These are phyloP conservation scores for Scalopus aquaticus DNA, from an alignment of 2,113 vertebrate genomes.

Conservation along the genomic window DNA sequence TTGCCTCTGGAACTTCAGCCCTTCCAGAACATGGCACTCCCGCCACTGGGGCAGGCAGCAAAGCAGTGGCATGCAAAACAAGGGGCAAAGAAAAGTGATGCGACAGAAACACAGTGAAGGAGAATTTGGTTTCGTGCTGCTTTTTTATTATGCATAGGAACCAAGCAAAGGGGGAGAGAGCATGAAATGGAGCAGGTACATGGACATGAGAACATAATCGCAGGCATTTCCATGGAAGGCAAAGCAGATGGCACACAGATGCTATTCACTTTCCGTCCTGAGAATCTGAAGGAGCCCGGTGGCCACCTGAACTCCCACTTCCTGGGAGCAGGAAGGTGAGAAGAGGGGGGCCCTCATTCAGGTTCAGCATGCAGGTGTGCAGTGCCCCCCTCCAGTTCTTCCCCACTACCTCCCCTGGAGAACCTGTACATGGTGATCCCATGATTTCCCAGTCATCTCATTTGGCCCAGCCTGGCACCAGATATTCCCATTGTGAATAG, in stretches of 20 bases:
- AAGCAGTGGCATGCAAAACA: slow-evolving; percentile 44
- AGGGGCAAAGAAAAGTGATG: slow-evolving; percentile 42
- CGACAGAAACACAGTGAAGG: slow-evolving; percentile 35
- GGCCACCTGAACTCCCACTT: neutral
- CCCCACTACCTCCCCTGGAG: neutral
- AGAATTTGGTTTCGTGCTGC: slow-evolving; percentile 12
- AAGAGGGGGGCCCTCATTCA: neutral
- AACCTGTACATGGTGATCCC: too few relatives aligned
- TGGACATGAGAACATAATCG: neutral
- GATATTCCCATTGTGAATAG: neutral
- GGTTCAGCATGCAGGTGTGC: neutral
- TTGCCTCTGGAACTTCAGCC: neutral
- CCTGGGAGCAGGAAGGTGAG: neutral
- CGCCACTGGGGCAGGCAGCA: neutral
- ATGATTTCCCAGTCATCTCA: neutral
- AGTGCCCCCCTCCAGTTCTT: rapidly evolving
- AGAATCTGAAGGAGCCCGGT: neutral
- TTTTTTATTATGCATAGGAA: slow-evolving; percentile 75
- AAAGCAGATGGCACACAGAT: neutral
- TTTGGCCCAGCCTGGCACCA: neutral
- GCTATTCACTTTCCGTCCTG: neutral
- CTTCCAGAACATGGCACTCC: neutral
- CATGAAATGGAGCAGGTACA: neutral
- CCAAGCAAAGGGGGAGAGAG: neutral
- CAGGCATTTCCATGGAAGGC: neutral